phyloP scores from a whole-genome alignment of 2,113 vertebrate species.

The Periophthalmus modestus region DNA sequence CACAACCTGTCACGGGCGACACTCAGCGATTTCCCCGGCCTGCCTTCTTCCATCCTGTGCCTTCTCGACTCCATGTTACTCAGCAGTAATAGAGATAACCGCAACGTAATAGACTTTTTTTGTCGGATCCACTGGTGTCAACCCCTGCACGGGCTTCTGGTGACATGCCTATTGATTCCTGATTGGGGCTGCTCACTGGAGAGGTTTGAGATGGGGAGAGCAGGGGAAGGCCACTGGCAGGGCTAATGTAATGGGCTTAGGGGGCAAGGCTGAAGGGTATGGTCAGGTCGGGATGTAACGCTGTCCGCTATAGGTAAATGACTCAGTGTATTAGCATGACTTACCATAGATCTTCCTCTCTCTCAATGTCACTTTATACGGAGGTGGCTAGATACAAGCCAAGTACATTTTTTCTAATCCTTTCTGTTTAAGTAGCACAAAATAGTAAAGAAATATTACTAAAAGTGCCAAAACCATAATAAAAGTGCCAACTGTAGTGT shows the following conservation, averaged over 20 bases:
- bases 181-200: conserved; percentile 50
- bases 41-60: conserved; percentile 34
- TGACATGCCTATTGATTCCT: conserved; percentile 71
- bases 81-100: conserved; percentile 64
- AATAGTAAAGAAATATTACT: not conserved
- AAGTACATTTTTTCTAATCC: not conserved
- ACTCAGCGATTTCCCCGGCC: conserved; percentile 40
- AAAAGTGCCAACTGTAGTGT: not conserved
- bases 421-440: not conserved
- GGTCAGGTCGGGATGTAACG: conserved; percentile 18
- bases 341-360: conserved; percentile 42
- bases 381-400: not conserved
- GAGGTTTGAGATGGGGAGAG: conserved; percentile 32
- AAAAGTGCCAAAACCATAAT: not conserved
- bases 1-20: conserved; percentile 45
- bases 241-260: conserved; percentile 50
- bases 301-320: conserved; percentile 52
- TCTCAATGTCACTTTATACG: not conserved
- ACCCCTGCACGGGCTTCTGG: conserved; percentile 42
- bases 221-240: conserved; percentile 27
- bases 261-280: conserved; percentile 38
- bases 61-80: conserved; percentile 44
- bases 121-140: conserved; percentile 62
- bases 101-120: conserved; percentile 69
- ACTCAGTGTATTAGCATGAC: conserved; percentile 72